Percentiles rank a stretch among this genome's conserved stretches.
These are phyloP conservation scores for Lytechinus variegatus DNA, from an alignment of 35 echinoderm and acorn worm species.

Conservation along the genomic window DNA sequence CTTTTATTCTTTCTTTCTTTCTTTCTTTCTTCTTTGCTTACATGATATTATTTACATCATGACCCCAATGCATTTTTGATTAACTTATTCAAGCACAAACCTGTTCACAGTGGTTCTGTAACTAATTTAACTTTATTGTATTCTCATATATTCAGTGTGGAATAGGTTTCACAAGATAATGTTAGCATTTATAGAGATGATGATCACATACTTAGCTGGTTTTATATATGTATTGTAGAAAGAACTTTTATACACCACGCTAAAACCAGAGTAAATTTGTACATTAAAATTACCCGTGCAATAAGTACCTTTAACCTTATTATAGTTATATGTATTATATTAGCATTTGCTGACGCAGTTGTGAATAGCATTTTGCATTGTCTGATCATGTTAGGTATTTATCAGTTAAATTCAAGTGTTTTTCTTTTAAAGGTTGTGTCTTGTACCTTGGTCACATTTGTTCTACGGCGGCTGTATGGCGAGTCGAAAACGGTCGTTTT, in stretches of 20 bases:
- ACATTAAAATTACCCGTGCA: background rate
- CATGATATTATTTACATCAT: background rate
- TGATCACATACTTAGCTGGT: background rate
- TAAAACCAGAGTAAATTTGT: background rate
- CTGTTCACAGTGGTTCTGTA: background rate
- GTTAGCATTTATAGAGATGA: background rate
- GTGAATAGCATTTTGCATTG: background rate
- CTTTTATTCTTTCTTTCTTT: background rate
- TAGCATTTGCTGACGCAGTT: background rate
- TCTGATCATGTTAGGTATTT: background rate
- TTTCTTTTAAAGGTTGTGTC: background rate
- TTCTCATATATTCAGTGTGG: background rate
- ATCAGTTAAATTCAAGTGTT: background rate
- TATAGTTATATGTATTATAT: background rate
- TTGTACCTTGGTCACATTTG: no score
- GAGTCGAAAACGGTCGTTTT: no score
- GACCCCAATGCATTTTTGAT: background rate
- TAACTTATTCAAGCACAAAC: background rate
- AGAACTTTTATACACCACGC: background rate
- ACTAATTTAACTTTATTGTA: background rate
- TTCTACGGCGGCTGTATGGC: no score
- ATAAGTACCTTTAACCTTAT: background rate
- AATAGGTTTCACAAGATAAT: background rate
- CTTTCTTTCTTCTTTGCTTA: background rate
- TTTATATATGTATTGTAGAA: slow-evolving; percentile 14